phyloP scores from a whole-genome alignment of 2,113 vertebrate species.

The Oryzias woworae region DNA sequence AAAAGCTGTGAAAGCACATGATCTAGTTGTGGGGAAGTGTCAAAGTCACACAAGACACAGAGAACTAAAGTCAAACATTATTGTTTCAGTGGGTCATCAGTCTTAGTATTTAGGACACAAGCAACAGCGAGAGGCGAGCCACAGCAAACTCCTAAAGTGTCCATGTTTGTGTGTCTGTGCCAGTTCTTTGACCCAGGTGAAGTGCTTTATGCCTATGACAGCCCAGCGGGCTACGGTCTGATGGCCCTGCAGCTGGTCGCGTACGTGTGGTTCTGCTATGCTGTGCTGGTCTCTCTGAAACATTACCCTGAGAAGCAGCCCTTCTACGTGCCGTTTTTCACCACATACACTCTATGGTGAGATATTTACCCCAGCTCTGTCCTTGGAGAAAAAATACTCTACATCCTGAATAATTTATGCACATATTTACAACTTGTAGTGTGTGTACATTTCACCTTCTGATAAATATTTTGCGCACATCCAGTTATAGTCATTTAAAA shows the following conservation, averaged over 20 bases:
- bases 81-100: slow-evolving; percentile 23
- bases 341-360: slow-evolving; percentile 91
- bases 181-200: slow-evolving; percentile 93
- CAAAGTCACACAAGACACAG: slow-evolving; percentile 45
- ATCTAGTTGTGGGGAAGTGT: slow-evolving; percentile 47
- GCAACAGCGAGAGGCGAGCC: slow-evolving; percentile 5
- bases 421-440: no score
- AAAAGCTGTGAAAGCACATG: slow-evolving; percentile 11
- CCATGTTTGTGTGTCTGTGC: slow-evolving; percentile 19
- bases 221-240: slow-evolving; percentile 88
- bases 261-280: slow-evolving; percentile 93
- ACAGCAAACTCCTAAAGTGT: slow-evolving; percentile 5
- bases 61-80: slow-evolving; percentile 26
- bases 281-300: slow-evolving; percentile 87
- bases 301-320: slow-evolving; percentile 90
- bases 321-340: slow-evolving; percentile 92
- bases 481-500: no score
- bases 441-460: no score
- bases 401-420: slow-evolving; percentile 57
- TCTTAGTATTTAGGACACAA: slow-evolving; percentile 42
- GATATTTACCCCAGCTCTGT: slow-evolving; percentile 38
- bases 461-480: no score
- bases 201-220: slow-evolving; percentile 90
- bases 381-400: slow-evolving; percentile 16
- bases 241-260: slow-evolving; percentile 89